Base-by-base conservation (phyloP, 1,140 invertebrate species). In the Cydia fagiglandana region DNA sequence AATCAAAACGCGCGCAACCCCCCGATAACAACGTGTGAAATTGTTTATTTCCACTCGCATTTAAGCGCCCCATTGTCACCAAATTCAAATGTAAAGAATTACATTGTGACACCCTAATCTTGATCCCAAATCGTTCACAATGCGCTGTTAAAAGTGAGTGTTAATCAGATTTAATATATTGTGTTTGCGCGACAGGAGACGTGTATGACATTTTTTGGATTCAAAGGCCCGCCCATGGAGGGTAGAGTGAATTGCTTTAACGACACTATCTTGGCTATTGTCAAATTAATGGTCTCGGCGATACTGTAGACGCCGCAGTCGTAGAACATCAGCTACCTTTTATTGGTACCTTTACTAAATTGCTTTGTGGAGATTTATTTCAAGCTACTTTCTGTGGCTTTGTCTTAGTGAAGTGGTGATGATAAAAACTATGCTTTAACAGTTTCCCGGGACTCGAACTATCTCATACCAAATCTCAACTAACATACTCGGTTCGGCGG, bases 161-260 rank as follows among this genome's bases (percentile, higher is more conserved):
- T 91, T 91, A 91, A 92, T 92, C 90, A 88, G 88, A 90, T 92
- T 90, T 90, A 83, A 85, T 88, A 83, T 83, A 88, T 88, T 91
- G 86, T 89, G 83, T 84, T 85, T 84, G 82, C 83, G 73, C 86
- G 84, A 84, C 85, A 78, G 82, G 84, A 87, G 83, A 84, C 77
- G 73, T 76, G 77, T 80, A 79, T 82, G 80, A 82, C 80, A 76
- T 80, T 83, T 83, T 80, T 75, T 75, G 47, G 53, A 80, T 80
- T 80, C 70, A 78, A 84, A 78, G 78, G 80, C n/a, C 38, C 41
- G 73, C 20, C 30, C 15, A 17, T 70, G 28, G 30, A 45, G 66
- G 66, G 66, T 68, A 15, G 30, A 68, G 30, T 70, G 66, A 70
- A 70, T 70, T 70, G 66, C 34, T 70, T 17, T 17, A 30, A 9